Evolutionary conservation across 1,140 invertebrate species (phyloP).

Genomic region (Idris sp.): DNA sequence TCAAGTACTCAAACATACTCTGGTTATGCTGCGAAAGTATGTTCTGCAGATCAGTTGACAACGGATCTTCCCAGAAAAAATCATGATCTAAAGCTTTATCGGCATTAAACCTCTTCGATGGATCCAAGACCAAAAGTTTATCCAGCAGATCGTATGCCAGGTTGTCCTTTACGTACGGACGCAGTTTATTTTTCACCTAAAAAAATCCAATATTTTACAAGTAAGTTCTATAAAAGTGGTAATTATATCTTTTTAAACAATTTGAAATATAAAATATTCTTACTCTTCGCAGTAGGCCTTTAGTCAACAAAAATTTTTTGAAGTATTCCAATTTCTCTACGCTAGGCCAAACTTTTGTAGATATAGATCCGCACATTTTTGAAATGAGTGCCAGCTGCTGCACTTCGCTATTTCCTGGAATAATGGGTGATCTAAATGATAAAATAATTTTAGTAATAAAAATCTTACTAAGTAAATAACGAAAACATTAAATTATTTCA

Average conservation of each 20-base stretch:
- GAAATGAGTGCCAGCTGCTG: conserved; percentile 97
- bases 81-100: conserved; percentile 97
- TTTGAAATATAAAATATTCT: too few species aligned
- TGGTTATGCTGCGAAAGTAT: conserved; percentile 96
- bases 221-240: too few species aligned
- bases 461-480: too few species aligned
- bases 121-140: conserved; percentile 94
- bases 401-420: conserved; percentile 96
- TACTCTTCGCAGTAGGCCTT: too few species aligned
- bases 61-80: conserved; percentile 98
- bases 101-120: conserved; percentile 92
- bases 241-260: too few species aligned
- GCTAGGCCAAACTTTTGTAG: conserved; percentile 95
- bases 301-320: too few species aligned
- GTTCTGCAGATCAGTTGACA: conserved; percentile 93
- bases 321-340: conserved; percentile 95
- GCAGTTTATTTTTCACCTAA: conserved; percentile 90
- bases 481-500: too few species aligned
- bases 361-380: conserved; percentile 97
- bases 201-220: too few species aligned
- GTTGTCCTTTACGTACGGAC: conserved; percentile 94
- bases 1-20: conserved; percentile 97
- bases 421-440: conserved; percentile 87
- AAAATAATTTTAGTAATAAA: too few species aligned
- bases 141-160: conserved; percentile 96